These are phyloP conservation scores for Artibeus jamaicensis DNA, from an alignment of 2,797 vertebrate species.

Conservation along the genomic window DNA sequence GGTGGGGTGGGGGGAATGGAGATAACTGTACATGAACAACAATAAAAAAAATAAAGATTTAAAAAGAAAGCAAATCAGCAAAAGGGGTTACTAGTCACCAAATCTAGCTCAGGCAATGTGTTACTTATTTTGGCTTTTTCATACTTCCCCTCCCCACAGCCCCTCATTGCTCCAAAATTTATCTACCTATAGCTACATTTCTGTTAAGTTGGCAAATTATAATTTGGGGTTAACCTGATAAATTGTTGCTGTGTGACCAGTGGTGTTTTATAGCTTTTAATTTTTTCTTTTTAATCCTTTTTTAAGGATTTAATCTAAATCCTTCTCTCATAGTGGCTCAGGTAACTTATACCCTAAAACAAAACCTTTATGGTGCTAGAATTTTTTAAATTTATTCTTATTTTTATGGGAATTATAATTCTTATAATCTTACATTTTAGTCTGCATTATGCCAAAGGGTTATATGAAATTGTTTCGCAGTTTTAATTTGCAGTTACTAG, in stretches of 20 bases:
- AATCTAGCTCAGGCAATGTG: background rate
- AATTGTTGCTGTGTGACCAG: background rate
- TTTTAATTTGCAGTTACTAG: background rate
- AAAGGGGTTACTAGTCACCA: background rate
- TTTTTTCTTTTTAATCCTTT: too few species aligned
- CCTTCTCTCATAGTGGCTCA: background rate
- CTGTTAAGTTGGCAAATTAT: background rate
- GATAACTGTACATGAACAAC: too few species aligned
- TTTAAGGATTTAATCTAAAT: too few species aligned
- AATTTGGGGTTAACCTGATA: background rate
- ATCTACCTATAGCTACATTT: background rate
- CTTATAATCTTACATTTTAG: too few species aligned
- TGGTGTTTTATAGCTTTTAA: background rate
- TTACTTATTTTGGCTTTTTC: background rate
- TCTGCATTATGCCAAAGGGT: background rate
- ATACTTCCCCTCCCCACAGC: rapidly evolving
- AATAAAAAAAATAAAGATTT: too few species aligned
- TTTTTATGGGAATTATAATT: too few species aligned
- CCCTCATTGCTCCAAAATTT: background rate
- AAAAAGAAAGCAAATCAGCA: background rate
- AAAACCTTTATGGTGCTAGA: background rate
- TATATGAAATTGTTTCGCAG: background rate
- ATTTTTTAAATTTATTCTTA: background rate
- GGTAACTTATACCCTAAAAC: background rate
- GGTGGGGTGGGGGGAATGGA: too few species aligned